These are phyloP conservation scores for Magallana angulata DNA, from an alignment of 1,140 invertebrate species.

Conservation along the genomic window DNA sequence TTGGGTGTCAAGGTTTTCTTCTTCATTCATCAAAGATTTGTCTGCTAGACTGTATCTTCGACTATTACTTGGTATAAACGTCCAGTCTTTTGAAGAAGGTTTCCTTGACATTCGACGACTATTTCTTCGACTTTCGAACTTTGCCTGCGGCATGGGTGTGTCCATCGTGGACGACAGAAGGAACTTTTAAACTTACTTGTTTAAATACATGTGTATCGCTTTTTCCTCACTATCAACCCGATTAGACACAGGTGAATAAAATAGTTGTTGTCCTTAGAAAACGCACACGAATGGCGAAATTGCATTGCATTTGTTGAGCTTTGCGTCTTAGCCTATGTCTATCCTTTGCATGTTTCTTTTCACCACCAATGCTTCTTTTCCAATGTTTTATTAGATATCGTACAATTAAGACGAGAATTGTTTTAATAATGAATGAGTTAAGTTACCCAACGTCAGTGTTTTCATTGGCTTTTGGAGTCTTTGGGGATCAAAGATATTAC, in stretches of 20 bases:
- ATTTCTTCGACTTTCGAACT: not conserved
- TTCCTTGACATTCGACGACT: slow-evolving; percentile 15
- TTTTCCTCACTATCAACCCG: too few species aligned
- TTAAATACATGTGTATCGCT: too few species aligned
- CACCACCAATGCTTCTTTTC: too few species aligned
- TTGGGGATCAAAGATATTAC: not conserved
- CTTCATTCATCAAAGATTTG: not conserved
- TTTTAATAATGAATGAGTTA: slow-evolving; percentile 4
- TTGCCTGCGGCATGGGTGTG: not conserved
- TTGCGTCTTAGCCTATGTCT: too few species aligned
- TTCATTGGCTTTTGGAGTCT: not conserved
- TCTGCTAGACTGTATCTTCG: not conserved
- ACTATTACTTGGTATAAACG: not conserved
- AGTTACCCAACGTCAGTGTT: slow-evolving; percentile 8
- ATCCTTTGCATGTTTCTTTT: too few species aligned
- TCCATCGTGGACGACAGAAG: not conserved
- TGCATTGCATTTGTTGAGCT: too few species aligned
- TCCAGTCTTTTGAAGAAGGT: not conserved
- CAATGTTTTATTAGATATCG: slow-evolving; percentile 14
- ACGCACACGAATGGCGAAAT: too few species aligned
- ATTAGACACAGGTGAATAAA: too few species aligned
- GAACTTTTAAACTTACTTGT: too few species aligned
- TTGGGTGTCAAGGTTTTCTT: not conserved
- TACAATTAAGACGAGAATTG: slow-evolving; percentile 6
- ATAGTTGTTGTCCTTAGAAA: too few species aligned